phyloP scores from a whole-genome alignment of 2,797 vertebrate species.

The Aplochiton taeniatus region DNA sequence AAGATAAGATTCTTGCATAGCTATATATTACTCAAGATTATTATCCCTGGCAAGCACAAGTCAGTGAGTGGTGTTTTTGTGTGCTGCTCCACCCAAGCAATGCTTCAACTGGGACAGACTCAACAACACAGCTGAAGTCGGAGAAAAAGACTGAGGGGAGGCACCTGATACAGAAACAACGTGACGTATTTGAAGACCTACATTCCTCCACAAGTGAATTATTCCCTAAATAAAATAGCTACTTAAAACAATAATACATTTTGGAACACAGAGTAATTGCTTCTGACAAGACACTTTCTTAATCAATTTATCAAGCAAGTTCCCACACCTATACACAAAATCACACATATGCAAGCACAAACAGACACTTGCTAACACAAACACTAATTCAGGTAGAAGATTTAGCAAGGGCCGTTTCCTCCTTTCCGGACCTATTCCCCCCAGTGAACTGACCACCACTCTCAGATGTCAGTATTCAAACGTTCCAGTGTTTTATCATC shows the following conservation, averaged over 20 bases:
- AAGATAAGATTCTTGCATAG: neutral
- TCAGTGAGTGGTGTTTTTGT: constrained; percentile 7
- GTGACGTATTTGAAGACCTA: neutral
- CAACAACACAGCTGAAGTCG: constrained; percentile 8
- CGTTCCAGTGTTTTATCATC: constrained; percentile 45
- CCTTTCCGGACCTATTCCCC: constrained; percentile 9
- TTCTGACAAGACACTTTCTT: no score
- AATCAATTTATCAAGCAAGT: no score
- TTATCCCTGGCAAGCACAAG: constrained; percentile 4
- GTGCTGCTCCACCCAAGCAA: constrained; percentile 5
- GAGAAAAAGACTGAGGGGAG: neutral
- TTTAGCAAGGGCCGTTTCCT: constrained; percentile 2
- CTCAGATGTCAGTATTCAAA: constrained; percentile 37
- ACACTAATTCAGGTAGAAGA: constrained; percentile 12
- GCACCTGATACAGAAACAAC: constrained; percentile 4
- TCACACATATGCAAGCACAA: neutral
- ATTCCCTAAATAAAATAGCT: neutral
- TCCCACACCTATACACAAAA: no score
- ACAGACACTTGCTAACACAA: constrained; percentile 12
- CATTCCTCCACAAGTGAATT: neutral
- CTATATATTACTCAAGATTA: neutral
- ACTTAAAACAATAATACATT: no score
- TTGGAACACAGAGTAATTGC: no score
- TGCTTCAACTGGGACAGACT: neutral
- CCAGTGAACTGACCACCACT: constrained; percentile 20